These are phyloP conservation scores for Elmis aenea DNA, from an alignment of 2,888 invertebrate genomes.

Conservation along the genomic window DNA sequence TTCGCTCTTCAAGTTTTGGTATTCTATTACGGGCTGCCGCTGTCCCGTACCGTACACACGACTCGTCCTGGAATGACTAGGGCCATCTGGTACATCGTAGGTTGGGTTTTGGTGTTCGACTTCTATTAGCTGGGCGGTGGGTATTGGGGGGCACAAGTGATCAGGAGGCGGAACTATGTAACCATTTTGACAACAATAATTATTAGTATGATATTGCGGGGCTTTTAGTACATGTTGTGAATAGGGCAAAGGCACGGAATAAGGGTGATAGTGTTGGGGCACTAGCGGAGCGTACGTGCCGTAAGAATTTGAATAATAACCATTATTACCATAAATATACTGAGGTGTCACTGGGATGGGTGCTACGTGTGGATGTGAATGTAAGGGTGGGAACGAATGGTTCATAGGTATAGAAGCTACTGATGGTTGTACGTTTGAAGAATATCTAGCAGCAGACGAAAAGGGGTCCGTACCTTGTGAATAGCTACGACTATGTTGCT, in stretches of 20 bases:
- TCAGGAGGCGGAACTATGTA: conserved; percentile 37
- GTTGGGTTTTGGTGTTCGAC: conserved; percentile 49
- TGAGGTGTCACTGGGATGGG: conserved; percentile 20
- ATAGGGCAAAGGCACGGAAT: conserved; percentile 26
- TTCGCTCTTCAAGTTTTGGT: conserved; percentile 9
- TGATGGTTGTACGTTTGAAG: conserved; percentile 16
- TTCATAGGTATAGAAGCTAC: conserved; percentile 25
- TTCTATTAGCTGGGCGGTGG: conserved; percentile 65
- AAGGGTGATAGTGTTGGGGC: conserved; percentile 26
- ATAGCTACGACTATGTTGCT: conserved; percentile 32
- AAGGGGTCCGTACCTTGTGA: conserved; percentile 28
- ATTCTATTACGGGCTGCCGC: background rate
- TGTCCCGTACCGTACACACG: background rate
- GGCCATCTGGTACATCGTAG: conserved; percentile 36
- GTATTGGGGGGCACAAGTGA: conserved; percentile 52
- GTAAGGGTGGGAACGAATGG: conserved; percentile 35
- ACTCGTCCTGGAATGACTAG: conserved; percentile 12
- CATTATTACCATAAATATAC: conserved; percentile 29
- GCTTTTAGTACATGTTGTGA: conserved; percentile 26
- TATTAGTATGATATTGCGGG: conserved; percentile 42
- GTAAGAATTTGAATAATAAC: conserved; percentile 24
- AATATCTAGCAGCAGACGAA: conserved; percentile 27
- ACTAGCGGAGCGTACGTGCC: conserved; percentile 19
- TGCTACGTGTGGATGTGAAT: conserved; percentile 22
- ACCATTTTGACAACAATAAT: conserved; percentile 39